Percentiles rank a stretch among this genome's conserved stretches.
Evolutionary conservation across 92 coral and sea anemone species (phyloP).

Genomic region (Porites cylindrica): DNA sequence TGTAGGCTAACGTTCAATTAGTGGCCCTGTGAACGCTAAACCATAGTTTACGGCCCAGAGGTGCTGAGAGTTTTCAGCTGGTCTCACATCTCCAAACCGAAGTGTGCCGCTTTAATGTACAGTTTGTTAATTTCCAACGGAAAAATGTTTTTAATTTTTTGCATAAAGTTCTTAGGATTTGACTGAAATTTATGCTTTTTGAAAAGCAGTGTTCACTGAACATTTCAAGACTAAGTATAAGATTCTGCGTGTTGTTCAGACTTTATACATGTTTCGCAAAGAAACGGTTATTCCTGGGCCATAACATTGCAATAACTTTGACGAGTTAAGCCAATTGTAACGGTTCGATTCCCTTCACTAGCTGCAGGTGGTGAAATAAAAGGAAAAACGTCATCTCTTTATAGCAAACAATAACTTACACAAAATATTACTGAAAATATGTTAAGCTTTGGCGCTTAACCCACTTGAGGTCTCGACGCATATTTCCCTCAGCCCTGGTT

Average conservation of each 20-base stretch:
- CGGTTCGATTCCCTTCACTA: slow-evolving; percentile 43
- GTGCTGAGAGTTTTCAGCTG: no score
- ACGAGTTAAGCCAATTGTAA: background rate
- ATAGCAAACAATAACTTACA: slow-evolving; percentile 14
- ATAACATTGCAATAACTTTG: no score
- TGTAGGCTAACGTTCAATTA: no score
- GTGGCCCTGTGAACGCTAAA: no score
- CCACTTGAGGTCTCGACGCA: background rate
- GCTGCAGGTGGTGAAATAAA: slow-evolving; percentile 35
- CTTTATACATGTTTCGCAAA: background rate
- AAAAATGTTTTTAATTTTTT: background rate
- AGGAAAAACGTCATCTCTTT: slow-evolving; percentile 10
- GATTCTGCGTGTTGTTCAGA: background rate
- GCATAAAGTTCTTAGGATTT: background rate
- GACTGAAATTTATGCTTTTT: background rate
- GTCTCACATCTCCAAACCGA: no score
- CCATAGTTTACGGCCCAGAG: no score
- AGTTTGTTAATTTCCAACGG: no score
- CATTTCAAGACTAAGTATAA: background rate
- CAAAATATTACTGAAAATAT: background rate
- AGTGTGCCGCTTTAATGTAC: no score
- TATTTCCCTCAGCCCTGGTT: background rate
- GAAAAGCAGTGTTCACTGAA: background rate
- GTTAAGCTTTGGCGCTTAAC: background rate
- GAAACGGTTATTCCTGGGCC: background rate